These are phyloP conservation scores for Sphecodes monilicornis DNA, from an alignment of 2,888 invertebrate genomes.

Conservation along the genomic window DNA sequence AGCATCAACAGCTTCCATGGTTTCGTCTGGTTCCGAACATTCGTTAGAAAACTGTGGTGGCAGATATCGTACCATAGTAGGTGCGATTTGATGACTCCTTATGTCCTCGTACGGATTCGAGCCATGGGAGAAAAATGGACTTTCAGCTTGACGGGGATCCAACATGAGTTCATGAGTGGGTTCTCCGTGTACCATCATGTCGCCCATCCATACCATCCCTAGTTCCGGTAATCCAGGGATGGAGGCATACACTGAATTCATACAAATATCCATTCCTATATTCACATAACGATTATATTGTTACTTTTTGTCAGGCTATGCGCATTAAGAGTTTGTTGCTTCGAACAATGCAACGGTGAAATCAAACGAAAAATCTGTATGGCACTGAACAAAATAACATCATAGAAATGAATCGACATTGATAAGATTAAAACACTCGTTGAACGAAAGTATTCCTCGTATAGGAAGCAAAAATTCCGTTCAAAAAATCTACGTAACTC, in stretches of 20 bases:
- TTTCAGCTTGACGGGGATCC: slow-evolving; percentile 82
- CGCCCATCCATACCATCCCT: slow-evolving; percentile 90
- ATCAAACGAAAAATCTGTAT: not conserved
- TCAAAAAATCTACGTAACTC: not conserved
- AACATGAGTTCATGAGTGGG: slow-evolving; percentile 82
- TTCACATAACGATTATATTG: slow-evolving; percentile 64
- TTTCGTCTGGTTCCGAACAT: slow-evolving; percentile 82
- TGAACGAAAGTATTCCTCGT: not conserved
- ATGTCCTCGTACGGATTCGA: slow-evolving; percentile 81
- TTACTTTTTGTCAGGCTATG: slow-evolving; percentile 47
- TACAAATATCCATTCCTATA: slow-evolving; percentile 79
- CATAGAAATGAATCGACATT: not conserved
- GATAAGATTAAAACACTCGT: slow-evolving; percentile 13
- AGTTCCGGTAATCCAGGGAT: slow-evolving; percentile 87
- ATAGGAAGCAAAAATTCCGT: slow-evolving; percentile 24
- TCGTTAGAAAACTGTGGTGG: slow-evolving; percentile 81
- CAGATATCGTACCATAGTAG: slow-evolving; percentile 82
- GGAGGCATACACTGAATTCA: slow-evolving; percentile 82
- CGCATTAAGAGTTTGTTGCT: slow-evolving; percentile 30
- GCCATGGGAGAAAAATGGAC: slow-evolving; percentile 81
- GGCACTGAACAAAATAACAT: slow-evolving; percentile 4
- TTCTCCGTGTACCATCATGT: slow-evolving; percentile 83
- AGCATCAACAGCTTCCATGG: slow-evolving; percentile 81
- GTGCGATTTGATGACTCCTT: slow-evolving; percentile 81
- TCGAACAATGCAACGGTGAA: slow-evolving; percentile 17